Percentiles rank a stretch among this genome's conserved stretches.
phyloP scores from a whole-genome alignment of 2,888 invertebrate genomes.

The Norana najaformis region DNA sequence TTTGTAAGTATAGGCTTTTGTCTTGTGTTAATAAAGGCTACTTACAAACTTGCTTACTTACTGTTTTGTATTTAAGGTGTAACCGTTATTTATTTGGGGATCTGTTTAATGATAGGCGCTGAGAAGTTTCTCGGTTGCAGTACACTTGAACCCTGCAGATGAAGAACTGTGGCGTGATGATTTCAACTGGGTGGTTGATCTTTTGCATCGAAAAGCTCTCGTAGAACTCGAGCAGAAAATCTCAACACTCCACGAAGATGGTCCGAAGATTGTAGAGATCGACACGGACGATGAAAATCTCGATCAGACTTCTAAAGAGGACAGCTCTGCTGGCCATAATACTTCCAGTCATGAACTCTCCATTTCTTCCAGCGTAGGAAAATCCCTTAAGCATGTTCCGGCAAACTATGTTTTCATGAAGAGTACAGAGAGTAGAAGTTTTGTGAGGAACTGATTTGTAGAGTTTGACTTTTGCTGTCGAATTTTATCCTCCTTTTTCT shows the following conservation, averaged over 20 bases:
- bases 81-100: too few relatives aligned
- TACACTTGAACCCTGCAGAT: slow-evolving; percentile 59
- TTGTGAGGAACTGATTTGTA: background rate
- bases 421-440: background rate
- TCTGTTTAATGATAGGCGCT: slow-evolving; percentile 52
- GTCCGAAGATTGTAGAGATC: slow-evolving; percentile 17
- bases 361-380: background rate
- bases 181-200: slow-evolving; percentile 51
- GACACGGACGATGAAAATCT: background rate
- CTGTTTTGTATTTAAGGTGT: too few relatives aligned
- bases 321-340: background rate
- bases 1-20: too few relatives aligned
- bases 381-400: background rate
- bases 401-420: slow-evolving; percentile 19
- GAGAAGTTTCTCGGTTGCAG: slow-evolving; percentile 57
- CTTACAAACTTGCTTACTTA: background rate
- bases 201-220: slow-evolving; percentile 23
- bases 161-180: slow-evolving; percentile 61
- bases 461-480: background rate
- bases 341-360: background rate
- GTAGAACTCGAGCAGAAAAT: background rate
- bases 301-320: background rate
- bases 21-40: background rate
- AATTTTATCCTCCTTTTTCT: background rate
- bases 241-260: background rate